phyloP scores from a whole-genome alignment of 2,797 vertebrate genomes.

The Otolemur crassicaudatus region DNA sequence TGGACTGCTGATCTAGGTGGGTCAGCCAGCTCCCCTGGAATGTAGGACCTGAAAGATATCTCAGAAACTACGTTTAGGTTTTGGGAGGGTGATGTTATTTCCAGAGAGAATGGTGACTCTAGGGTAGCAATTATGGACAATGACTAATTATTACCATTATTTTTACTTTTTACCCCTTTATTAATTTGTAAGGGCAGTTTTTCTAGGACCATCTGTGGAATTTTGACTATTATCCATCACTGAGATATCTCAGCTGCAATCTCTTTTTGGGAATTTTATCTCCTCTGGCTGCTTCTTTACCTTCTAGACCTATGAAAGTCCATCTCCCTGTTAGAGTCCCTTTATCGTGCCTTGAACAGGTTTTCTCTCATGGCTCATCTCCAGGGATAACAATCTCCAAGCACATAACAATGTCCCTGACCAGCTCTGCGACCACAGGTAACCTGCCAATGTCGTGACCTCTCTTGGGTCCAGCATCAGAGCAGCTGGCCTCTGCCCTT shows the following conservation, averaged over 20 bases:
- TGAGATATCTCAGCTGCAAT: not conserved
- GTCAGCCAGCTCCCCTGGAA: too few species aligned
- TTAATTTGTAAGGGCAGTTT: too few species aligned
- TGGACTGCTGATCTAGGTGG: too few species aligned
- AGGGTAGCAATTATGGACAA: too few species aligned
- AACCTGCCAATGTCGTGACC: accelerated
- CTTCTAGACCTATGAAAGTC: not conserved
- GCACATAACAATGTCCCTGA: not conserved
- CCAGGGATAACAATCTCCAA: not conserved
- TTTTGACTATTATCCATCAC: not conserved
- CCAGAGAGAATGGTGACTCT: too few species aligned
- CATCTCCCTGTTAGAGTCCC: not conserved
- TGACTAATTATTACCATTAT: too few species aligned
- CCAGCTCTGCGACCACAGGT: not conserved
- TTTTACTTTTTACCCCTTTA: too few species aligned
- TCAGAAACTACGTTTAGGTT: too few species aligned
- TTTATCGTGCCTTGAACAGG: not conserved
- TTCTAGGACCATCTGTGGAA: not conserved
- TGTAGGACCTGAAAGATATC: too few species aligned
- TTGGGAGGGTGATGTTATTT: too few species aligned
- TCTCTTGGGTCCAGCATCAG: not conserved
- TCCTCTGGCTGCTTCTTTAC: not conserved
- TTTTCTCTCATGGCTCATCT: not conserved
- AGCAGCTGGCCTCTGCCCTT: not conserved
- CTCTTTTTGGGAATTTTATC: not conserved